Evolutionary conservation across 2,113 vertebrate species (phyloP), one percentile per base, ranked within the genome.

Genomic region (Caranx melampygus): DNA sequence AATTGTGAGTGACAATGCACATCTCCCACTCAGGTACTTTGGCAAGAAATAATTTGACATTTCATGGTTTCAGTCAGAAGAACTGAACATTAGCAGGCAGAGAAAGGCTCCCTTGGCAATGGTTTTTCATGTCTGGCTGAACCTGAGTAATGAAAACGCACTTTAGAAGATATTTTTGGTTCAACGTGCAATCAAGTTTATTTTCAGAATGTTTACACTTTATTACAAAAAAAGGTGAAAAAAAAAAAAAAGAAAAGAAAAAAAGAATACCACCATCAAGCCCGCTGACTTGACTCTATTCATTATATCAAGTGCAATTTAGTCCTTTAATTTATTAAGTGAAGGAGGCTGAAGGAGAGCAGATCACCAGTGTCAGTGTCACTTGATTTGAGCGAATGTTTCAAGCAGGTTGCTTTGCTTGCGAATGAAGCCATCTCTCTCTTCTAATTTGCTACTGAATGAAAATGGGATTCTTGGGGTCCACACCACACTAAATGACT

Each of bases 111-210:
- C 73, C 74, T 26, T 21, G 20, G 60, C 60, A 66, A 35, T 14
- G 42, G 31, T 81, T 89, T 78, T 81, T 45, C 26, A 20, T 84
- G 72, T 83, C 63, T 81, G 78, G 72, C 66, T 86, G 72, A 51
- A 75, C 66, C 12, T 10, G 7, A 21, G 35, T 68, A 78, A 74
- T 82, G 70, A 83, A 75, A 44, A 54, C 0, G 26, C 59, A 62
- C 54, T 73, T 79, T 40, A 26, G 58, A 65, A 82, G 72, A 65
- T 35, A 35, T 57, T 64, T 76, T 45, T 21, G 47, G 26, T 37
- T 63, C 45, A 57, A 44, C 11, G 37, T 26, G 13, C 54, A 31
- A 13, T 51, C 58, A 62, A 12, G 21, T 81, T 75, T 61, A 74
- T 73, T 67, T 75, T 79, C 52, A 69, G 45, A 21, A 26, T 78